Conservation (phyloP, 2,888 invertebrate genomes). For the Sepioteuthis lessoniana region DNA sequence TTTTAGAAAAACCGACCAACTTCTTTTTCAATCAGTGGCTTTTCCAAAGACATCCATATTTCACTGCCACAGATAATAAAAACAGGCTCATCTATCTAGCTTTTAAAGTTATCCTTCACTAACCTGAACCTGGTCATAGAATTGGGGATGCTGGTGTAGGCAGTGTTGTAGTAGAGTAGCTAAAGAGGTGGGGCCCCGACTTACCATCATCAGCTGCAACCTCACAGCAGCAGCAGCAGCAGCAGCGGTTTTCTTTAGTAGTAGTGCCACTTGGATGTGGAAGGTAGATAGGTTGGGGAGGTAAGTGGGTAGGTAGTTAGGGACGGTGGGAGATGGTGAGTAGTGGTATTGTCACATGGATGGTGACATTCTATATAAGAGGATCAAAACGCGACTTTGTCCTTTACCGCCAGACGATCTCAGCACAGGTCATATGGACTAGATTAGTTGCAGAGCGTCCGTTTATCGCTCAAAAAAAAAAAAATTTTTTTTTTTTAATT, state of each 20-base stretch:
- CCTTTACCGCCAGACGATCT: not conserved
- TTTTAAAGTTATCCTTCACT: not conserved
- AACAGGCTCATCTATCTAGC: not conserved
- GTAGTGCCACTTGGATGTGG: not conserved
- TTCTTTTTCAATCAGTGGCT: not conserved
- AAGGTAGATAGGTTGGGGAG: not conserved
- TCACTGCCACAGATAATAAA: not conserved
- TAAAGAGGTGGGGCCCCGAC: not conserved
- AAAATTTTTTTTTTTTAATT: not conserved
- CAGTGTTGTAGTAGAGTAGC: not conserved
- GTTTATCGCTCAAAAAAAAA: not conserved
- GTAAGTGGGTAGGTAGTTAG: not conserved
- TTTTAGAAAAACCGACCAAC: not conserved
- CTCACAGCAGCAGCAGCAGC: not conserved
- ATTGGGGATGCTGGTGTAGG: not conserved
- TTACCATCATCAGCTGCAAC: conserved; percentile 18
- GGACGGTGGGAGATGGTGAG: not conserved
- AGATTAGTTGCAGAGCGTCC: not conserved
- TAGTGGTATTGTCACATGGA: not conserved
- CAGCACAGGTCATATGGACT: not conserved
- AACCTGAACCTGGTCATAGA: not conserved
- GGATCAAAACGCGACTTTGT: not conserved
- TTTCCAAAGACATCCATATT: not conserved
- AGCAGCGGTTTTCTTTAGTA: not conserved
- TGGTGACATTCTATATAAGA: not conserved